A percentile compares a stretch with the other conserved stretches of the same genome.
phyloP scores from a whole-genome alignment of 1,140 invertebrate genomes.

The Polypedilum pembai region DNA sequence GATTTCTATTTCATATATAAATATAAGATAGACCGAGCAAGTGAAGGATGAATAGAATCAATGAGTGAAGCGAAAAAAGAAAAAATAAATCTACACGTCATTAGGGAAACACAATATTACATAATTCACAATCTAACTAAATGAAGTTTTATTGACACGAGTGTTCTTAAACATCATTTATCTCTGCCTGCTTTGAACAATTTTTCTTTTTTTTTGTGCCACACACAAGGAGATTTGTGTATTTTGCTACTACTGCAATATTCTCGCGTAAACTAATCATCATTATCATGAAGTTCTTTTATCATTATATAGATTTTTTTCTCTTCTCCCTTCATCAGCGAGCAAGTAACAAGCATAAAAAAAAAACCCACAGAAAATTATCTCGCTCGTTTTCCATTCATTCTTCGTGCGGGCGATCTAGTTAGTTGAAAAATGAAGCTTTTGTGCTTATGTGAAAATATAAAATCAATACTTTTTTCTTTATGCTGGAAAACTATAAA shows the following conservation, averaged over 20 bases:
- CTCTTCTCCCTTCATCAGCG: too few relatives aligned
- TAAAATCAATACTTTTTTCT: too few relatives aligned
- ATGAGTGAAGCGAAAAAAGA: neutral
- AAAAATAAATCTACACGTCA: constrained; percentile 2
- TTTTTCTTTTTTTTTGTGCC: constrained; percentile 20
- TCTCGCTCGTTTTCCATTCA: neutral
- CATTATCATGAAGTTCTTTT: constrained; percentile 22
- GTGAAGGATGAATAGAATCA: neutral
- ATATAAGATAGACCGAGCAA: too few relatives aligned
- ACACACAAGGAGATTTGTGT: neutral
- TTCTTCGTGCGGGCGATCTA: too few relatives aligned
- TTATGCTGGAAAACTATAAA: too few relatives aligned
- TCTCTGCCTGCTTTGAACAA: neutral
- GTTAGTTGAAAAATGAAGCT: neutral
- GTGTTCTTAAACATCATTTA: neutral
- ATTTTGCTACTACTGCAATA: neutral
- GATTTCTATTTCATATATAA: too few relatives aligned
- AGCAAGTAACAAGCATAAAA: neutral
- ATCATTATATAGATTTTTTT: neutral
- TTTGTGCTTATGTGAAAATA: neutral
- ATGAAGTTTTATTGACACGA: constrained; percentile 25
- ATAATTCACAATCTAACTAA: constrained; percentile 26
- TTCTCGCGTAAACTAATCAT: constrained; percentile 18
- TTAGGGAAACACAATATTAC: constrained; percentile 21
- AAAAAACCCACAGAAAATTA: constrained; percentile 16